Conservation (phyloP, 2,113 vertebrate species). For the Lagopus muta region DNA sequence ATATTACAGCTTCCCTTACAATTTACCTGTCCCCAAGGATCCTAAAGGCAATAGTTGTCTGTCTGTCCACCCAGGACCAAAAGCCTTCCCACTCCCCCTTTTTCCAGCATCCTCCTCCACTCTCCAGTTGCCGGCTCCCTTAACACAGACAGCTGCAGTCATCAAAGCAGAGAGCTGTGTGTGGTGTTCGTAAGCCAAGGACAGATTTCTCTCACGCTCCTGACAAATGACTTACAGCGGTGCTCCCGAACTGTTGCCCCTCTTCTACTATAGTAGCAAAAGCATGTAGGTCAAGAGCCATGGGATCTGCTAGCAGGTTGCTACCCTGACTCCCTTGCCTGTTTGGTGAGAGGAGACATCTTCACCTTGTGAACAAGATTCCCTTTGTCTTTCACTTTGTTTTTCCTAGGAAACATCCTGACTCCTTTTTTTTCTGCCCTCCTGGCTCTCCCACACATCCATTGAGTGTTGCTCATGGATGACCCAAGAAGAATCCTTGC, state of each 20-base stretch:
- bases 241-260: neutral
- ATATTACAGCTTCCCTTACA: slow-evolving; percentile 17
- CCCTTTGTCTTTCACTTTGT: neutral
- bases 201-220: neutral
- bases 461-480: accelerated
- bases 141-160: neutral
- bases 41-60: slow-evolving; percentile 16
- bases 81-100: neutral
- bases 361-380: neutral
- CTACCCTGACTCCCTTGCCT: neutral
- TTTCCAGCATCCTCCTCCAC: neutral
- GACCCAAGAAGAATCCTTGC: neutral
- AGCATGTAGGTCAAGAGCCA: neutral
- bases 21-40: slow-evolving; percentile 48
- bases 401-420: neutral
- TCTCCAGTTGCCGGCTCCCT: neutral
- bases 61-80: neutral
- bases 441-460: neutral
- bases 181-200: neutral
- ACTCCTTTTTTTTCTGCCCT: neutral
- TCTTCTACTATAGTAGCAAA: neutral
- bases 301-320: neutral
- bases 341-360: neutral
- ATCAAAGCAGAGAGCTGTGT: neutral
- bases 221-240: neutral